phyloP scores from a whole-genome alignment of 2,113 vertebrate genomes.

The Dromiciops gliroides region DNA sequence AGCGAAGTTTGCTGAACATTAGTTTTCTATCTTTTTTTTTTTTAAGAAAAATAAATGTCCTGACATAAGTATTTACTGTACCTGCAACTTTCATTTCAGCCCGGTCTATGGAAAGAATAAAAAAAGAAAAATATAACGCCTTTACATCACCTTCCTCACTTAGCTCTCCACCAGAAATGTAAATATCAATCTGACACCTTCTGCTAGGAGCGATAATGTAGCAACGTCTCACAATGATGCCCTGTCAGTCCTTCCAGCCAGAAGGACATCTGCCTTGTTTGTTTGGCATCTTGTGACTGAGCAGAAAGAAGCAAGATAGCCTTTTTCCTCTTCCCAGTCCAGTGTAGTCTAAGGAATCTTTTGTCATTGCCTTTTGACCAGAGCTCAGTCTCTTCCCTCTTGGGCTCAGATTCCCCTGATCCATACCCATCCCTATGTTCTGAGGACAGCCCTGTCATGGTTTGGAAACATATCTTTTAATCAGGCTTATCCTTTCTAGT shows the following conservation, averaged over 20 bases:
- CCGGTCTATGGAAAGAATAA: fast-evolving
- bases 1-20: background rate
- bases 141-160: fast-evolving
- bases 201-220: background rate
- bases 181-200: background rate
- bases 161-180: fast-evolving
- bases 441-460: background rate
- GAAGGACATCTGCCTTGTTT: background rate
- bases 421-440: background rate
- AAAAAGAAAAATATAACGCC: background rate
- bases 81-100: background rate
- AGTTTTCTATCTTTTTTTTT: background rate
- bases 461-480: background rate
- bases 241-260: background rate
- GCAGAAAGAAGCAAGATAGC: background rate
- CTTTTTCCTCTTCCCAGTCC: background rate
- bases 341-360: background rate
- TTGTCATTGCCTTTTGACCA: background rate
- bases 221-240: background rate
- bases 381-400: background rate
- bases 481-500: background rate
- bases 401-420: background rate
- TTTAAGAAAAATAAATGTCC: background rate
- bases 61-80: background rate
- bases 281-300: background rate